Conservation (phyloP, 2,113 vertebrate genomes). For the Rhabdomys dilectus region DNA sequence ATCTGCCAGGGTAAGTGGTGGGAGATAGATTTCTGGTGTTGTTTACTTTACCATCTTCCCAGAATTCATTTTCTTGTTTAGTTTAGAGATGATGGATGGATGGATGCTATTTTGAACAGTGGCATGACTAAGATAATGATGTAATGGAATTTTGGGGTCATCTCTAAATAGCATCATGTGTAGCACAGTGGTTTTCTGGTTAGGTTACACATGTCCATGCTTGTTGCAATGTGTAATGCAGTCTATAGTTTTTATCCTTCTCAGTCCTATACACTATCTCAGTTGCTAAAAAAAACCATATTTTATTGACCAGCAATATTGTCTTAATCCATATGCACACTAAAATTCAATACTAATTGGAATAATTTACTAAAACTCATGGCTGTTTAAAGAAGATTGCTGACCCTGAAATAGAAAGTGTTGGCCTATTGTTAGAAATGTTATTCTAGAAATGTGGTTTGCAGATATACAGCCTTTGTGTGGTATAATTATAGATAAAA, state of each 20-base stretch:
- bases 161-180: neutral
- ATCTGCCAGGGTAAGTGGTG: neutral
- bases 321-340: neutral
- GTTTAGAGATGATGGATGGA: neutral
- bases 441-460: neutral
- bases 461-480: conserved; percentile 2
- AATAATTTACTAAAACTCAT: neutral
- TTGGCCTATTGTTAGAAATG: neutral
- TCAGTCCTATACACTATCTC: neutral
- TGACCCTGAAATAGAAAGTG: neutral
- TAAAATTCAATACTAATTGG: neutral
- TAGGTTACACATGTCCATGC: neutral
- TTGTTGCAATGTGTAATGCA: neutral
- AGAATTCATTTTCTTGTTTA: neutral
- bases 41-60: neutral
- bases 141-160: neutral
- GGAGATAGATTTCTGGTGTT: neutral
- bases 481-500: conserved; percentile 53
- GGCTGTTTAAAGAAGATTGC: neutral
- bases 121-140: neutral
- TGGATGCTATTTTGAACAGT: neutral
- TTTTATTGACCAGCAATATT: neutral
- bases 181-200: neutral
- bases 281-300: neutral
- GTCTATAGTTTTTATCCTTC: neutral